Evolutionary conservation across 30 jellyfish, hydroid and myxozoan genomes (phyloP), one percentile per base, ranked within the genome.

Genomic region (Clytia hemisphaerica): DNA sequence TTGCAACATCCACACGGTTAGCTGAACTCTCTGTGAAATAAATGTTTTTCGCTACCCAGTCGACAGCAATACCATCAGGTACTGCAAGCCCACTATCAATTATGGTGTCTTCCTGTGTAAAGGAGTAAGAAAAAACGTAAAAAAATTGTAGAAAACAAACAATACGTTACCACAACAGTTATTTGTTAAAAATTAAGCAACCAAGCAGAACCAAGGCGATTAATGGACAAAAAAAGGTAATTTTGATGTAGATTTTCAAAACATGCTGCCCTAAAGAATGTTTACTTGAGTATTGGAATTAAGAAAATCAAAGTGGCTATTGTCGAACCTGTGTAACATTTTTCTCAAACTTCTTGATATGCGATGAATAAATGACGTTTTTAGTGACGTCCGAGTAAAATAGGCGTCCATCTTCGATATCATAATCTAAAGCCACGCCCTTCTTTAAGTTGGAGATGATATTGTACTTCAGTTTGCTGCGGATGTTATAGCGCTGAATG

Each of bases 61-160:
- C 98, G 15, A 89, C 88, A 0, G 98, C 98, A 32, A 89, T 22
- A 59, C 98, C 98, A 75, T 89, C 98, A 16, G 98, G 98, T 10
- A 89, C 98, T 12, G 98, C 94, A 14, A 89, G 87, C 22, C 98
- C 95, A 57, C 83, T 89, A 4, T 40, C 16, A 40, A 40, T 7
- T 7, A 40, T 7, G 53, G n/a, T 7, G 14, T 40, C 10, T 40
- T 40, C 10, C 10, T 7, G 53, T n/a, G 10, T 7, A 16, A 40
- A 40, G 10, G 53, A 40, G 19, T 42, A 42, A n/a, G n/a, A n/a
- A n/a, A 42, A 42, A 12, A 42, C 19, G 54, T 21, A 12, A 16
- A 12, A 42, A 42, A 42, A 42, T 12, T 0, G 19, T 12, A 42
- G 19, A 12, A 12, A 42, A 42, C 54, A 42, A 42, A 16, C 19